Evolutionary conservation across 1,140 invertebrate species (phyloP), one percentile per base, ranked within the genome.

Genomic region (Metopolophium dirhodum): DNA sequence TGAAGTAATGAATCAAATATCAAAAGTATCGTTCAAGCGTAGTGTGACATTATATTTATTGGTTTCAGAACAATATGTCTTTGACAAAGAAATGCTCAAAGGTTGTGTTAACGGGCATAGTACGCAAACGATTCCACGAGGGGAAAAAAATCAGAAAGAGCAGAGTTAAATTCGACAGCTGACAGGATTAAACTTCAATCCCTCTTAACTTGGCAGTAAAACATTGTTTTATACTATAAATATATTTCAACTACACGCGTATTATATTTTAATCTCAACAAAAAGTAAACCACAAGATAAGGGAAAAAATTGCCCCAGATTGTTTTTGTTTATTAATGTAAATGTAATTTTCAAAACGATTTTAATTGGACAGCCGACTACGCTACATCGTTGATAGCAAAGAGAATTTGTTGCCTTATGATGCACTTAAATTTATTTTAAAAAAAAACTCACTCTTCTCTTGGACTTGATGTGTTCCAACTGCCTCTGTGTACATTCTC

Each of bases 381-480:
- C 22, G 0, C 22, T 83, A 37, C 35, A 20, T 82, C 22, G 41
- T 85, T 45, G 3, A 85, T 26, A 45, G 37, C 8, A 85, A 85
- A 22, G 23, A 30, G 0, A 45, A 83, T 37, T 83, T 83, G 7
- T 82, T 82, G 35, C 35, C n/a, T 14, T 68, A 68, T 77, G 30
- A 83, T 37, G 35, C 7, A 22, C 7, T 83, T 83, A 83, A 83
- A 83, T 68, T 30, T 82, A 18, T 35, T 14, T 23, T 30, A 51
- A 89, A 23, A 88, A 49, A 57, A 54, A 92, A 96, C 97, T 96
- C 96, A 99, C 99, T 96, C 98, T 96, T 95, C 98, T 96, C 96
- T 99, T 99, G 94, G 98, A 98, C 94, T 97, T 97, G 94, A 99
- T 98, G 95, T 98, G 98, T 94, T 99, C 98, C 94, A 98, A 96